Conservation (phyloP, 2,797 vertebrate species). For the Micrastur ruficollis region DNA sequence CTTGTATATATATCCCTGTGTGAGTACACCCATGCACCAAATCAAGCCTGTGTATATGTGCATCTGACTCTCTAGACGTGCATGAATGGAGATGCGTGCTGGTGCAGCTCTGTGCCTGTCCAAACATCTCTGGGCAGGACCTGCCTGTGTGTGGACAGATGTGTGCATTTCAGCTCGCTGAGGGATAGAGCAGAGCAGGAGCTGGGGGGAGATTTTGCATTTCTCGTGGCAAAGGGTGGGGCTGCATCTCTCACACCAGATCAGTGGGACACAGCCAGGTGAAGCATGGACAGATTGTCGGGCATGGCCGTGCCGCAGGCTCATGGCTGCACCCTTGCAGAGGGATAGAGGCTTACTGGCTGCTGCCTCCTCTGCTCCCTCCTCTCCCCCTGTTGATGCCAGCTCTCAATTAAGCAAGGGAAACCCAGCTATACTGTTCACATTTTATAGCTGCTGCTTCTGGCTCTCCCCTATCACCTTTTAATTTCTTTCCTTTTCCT, state of each 20-base stretch:
- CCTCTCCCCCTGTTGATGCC: background rate
- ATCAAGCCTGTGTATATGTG: background rate
- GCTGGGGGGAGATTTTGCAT: background rate
- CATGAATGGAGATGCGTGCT: background rate
- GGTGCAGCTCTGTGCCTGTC: background rate
- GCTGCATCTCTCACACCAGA: background rate
- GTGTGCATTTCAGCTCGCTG: background rate
- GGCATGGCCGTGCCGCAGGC: rapidly evolving
- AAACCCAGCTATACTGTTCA: background rate
- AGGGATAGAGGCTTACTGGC: background rate
- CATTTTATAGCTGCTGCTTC: background rate
- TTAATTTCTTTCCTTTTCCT: background rate
- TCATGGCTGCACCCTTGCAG: background rate
- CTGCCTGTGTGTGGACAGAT: background rate
- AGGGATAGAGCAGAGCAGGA: background rate
- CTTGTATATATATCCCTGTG: background rate
- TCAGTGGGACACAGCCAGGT: background rate
- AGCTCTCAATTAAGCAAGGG: background rate
- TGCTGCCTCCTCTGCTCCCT: background rate
- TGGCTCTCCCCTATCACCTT: background rate
- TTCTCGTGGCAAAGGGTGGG: background rate
- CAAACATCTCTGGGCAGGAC: background rate
- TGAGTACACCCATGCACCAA: too few relatives aligned
- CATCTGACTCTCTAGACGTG: background rate
- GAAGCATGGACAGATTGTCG: background rate